These are phyloP conservation scores for Drosophila quasianomalipes DNA, from an alignment of 2,888 invertebrate genomes.

Conservation along the genomic window DNA sequence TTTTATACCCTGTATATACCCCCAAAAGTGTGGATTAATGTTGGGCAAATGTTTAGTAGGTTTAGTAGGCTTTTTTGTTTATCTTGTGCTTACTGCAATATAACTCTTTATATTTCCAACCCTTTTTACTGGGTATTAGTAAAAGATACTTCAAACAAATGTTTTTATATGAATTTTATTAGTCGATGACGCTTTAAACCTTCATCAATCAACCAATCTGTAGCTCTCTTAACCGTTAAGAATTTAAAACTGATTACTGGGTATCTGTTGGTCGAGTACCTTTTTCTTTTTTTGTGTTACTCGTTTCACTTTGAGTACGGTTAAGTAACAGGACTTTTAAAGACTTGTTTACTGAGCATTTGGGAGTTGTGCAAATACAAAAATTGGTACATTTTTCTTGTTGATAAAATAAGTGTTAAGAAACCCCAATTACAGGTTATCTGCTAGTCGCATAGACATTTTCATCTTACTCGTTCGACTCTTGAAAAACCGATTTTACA, in stretches of 20 bases:
- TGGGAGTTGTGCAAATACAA: not conserved
- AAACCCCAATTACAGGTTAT: not conserved
- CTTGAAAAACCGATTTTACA: not conserved
- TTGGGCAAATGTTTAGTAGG: no score
- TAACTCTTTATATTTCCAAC: no score
- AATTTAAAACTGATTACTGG: not conserved
- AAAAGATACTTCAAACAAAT: not conserved
- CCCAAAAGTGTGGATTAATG: no score
- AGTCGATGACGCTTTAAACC: no score
- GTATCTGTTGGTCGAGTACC: not conserved
- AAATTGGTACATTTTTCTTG: no score
- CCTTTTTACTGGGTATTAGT: not conserved
- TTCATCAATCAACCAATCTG: not conserved
- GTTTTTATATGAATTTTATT: no score
- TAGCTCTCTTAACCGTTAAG: not conserved
- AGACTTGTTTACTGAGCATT: not conserved
- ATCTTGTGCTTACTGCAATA: not conserved
- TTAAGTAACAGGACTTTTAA: not conserved
- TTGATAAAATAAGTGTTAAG: no score
- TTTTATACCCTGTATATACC: conserved; percentile 14
- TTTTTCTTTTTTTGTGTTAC: no score
- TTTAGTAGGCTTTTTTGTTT: not conserved
- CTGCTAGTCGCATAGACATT: not conserved
- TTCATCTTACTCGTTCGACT: not conserved
- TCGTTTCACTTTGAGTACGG: not conserved